Evolutionary conservation across 2,888 invertebrate genomes (phyloP).

Genomic region (Corbicula japonica): DNA sequence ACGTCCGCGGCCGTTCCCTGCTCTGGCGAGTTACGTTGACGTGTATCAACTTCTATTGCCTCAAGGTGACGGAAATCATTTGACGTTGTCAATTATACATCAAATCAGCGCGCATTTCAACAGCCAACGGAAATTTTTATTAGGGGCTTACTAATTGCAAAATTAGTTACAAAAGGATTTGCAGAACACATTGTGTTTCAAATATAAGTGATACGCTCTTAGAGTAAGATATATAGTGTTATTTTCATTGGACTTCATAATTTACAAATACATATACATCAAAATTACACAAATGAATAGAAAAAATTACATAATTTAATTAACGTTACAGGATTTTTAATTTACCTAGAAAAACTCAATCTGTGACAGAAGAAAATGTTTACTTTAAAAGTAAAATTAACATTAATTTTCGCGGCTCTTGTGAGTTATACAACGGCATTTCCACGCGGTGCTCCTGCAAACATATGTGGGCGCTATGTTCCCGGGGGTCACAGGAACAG

Average conservation of each 20-base stretch:
- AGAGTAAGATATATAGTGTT: too few relatives aligned
- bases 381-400: constrained; percentile 15
- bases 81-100: constrained; percentile 33
- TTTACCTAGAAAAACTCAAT: too few relatives aligned
- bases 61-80: constrained; percentile 49
- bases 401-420: constrained; percentile 14
- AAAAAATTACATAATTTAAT: too few relatives aligned
- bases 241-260: too few relatives aligned
- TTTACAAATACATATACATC: too few relatives aligned
- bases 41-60: constrained; percentile 52
- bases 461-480: constrained; percentile 59
- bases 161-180: too few relatives aligned
- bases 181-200: too few relatives aligned
- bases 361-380: too few relatives aligned
- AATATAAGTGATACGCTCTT: too few relatives aligned
- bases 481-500: constrained; percentile 57
- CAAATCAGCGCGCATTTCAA: constrained; percentile 13
- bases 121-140: constrained; percentile 23
- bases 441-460: constrained; percentile 57
- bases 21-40: constrained; percentile 10
- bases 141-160: constrained; percentile 18
- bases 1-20: constrained; percentile 18
- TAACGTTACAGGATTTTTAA: too few relatives aligned
- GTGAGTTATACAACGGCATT: constrained; percentile 32
- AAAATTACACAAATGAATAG: too few relatives aligned